phyloP scores from a whole-genome alignment of 2,797 vertebrate species.

The Heterohyrax brucei region DNA sequence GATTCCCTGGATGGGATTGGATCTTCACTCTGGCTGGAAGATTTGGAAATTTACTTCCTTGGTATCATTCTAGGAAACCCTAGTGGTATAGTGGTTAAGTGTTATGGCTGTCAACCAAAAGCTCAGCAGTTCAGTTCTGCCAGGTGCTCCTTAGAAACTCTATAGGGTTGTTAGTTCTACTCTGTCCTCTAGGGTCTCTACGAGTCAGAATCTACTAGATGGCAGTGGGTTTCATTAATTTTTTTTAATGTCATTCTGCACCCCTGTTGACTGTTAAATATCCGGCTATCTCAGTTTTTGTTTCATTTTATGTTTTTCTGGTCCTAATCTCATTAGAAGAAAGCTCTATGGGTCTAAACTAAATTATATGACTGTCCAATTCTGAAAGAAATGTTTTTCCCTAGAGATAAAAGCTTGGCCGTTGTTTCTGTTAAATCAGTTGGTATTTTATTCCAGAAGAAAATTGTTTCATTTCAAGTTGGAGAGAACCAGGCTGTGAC shows the following conservation, averaged over 20 bases:
- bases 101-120: too few species aligned
- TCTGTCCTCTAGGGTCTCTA: too few species aligned
- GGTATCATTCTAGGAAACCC: background rate
- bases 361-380: slow-evolving; percentile 40
- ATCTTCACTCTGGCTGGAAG: too few species aligned
- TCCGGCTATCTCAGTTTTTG: background rate
- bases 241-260: background rate
- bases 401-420: slow-evolving; percentile 31
- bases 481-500: background rate
- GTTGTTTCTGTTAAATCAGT: slow-evolving; percentile 49
- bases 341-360: slow-evolving; percentile 26
- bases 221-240: too few species aligned
- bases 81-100: too few species aligned
- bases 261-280: slow-evolving; percentile 36
- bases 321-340: slow-evolving; percentile 54
- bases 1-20: background rate
- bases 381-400: slow-evolving; percentile 67
- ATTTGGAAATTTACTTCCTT: background rate
- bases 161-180: too few species aligned
- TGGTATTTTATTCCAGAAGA: slow-evolving; percentile 44
- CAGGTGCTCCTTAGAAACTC: too few species aligned
- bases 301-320: background rate
- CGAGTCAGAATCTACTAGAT: too few species aligned
- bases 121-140: too few species aligned
- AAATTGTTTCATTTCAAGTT: slow-evolving; percentile 62